Conservation (phyloP, 2,797 vertebrate species). For the Crocidura indochinensis region DNA sequence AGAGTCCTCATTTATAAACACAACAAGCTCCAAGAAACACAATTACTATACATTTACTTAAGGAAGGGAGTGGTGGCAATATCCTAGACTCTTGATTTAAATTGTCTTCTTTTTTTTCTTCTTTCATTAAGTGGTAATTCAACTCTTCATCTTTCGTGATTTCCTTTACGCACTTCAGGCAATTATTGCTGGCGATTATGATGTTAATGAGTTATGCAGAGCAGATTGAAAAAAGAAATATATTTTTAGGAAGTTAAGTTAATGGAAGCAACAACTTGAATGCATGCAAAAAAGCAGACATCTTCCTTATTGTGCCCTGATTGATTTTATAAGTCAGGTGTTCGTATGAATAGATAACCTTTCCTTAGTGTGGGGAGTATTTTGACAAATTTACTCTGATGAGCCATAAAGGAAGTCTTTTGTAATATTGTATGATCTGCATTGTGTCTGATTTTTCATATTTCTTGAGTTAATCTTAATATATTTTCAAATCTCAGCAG, state of each 20-base stretch:
- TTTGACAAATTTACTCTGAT: constrained; percentile 89
- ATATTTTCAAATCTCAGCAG: constrained; percentile 68
- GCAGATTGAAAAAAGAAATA: constrained; percentile 88
- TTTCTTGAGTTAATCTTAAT: constrained; percentile 81
- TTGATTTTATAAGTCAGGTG: constrained; percentile 90
- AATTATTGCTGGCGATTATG: constrained; percentile 90
- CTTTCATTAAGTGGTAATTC: constrained; percentile 92
- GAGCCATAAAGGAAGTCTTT: constrained; percentile 86
- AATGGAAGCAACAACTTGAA: constrained; percentile 89
- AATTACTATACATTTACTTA: constrained; percentile 84
- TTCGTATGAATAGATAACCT: constrained; percentile 90
- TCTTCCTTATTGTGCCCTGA: constrained; percentile 88
- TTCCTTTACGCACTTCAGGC: constrained; percentile 90
- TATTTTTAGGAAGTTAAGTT: constrained; percentile 89
- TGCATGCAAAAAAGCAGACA: constrained; percentile 85
- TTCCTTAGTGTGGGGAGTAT: constrained; percentile 86
- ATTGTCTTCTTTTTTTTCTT: constrained; percentile 84
- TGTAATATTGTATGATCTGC: constrained; percentile 73
- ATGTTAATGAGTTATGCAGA: constrained; percentile 91
- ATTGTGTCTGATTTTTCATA: constrained; percentile 80
- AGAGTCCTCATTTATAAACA: constrained; percentile 82
- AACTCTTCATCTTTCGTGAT: constrained; percentile 89
- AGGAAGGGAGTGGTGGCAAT: constrained; percentile 79
- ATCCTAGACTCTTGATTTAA: constrained; percentile 87
- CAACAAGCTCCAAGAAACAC: constrained; percentile 76